Evolutionary conservation across 1,140 invertebrate species (phyloP).

Genomic region (Cyrtorhinus lividipennis): DNA sequence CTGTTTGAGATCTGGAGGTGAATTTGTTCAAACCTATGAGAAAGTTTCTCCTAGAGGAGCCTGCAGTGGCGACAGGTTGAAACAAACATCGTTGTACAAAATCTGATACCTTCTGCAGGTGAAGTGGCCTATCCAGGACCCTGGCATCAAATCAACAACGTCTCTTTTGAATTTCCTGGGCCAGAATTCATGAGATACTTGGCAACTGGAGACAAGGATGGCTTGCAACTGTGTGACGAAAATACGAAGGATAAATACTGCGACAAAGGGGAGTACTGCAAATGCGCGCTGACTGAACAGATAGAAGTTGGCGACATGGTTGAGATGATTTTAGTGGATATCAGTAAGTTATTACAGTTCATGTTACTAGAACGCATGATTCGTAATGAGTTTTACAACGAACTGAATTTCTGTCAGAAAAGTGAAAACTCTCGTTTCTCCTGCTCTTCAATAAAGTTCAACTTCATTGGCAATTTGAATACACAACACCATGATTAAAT

Average conservation of each 20-base stretch:
- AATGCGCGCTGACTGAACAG: slow-evolving; percentile 18
- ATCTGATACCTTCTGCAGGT: no score
- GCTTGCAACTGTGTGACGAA: slow-evolving; percentile 12
- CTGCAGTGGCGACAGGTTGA: no score
- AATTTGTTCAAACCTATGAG: no score
- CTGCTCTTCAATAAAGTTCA: no score
- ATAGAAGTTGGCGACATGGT: slow-evolving; percentile 18
- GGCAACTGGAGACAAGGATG: neutral
- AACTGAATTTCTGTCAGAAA: no score
- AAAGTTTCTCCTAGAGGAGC: no score
- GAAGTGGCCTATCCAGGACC: slow-evolving; percentile 19
- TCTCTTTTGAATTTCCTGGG: slow-evolving; percentile 22
- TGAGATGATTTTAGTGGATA: slow-evolving; percentile 23
- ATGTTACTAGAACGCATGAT: no score
- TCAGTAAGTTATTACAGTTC: slow-evolving; percentile 18
- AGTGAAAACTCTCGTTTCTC: neutral
- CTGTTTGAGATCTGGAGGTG: no score
- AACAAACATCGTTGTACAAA: no score
- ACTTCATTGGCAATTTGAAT: no score
- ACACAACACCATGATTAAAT: no score
- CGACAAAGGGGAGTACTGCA: slow-evolving; percentile 18
- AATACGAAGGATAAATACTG: slow-evolving; percentile 16
- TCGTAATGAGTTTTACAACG: no score
- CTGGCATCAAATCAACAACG: slow-evolving; percentile 23
- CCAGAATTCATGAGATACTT: slow-evolving; percentile 11